phyloP scores from a whole-genome alignment of 1,140 invertebrate species.

The Oryctes rhinoceros region DNA sequence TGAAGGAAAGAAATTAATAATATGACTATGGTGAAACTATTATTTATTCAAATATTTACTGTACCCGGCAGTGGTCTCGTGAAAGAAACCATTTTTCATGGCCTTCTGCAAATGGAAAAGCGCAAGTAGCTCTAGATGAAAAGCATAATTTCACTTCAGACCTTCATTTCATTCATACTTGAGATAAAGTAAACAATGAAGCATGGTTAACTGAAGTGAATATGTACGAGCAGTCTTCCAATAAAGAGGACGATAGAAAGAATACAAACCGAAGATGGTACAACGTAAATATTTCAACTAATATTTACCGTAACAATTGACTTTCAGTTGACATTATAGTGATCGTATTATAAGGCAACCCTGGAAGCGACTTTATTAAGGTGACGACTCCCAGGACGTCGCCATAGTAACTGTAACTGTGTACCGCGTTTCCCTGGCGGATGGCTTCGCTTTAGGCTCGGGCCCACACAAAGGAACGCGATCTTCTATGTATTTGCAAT shows the following conservation, averaged over 20 bases:
- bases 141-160: too few relatives aligned
- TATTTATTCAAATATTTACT: too few relatives aligned
- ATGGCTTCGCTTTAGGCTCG: constrained; percentile 27
- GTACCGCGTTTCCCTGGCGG: constrained; percentile 15
- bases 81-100: too few relatives aligned
- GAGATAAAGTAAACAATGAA: too few relatives aligned
- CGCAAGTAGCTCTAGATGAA: too few relatives aligned
- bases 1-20: too few relatives aligned
- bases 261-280: not conserved
- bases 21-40: too few relatives aligned
- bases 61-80: too few relatives aligned
- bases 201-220: too few relatives aligned
- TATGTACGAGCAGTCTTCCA: not conserved
- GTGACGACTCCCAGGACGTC: constrained; percentile 35
- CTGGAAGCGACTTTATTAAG: constrained; percentile 37
- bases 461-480: constrained; percentile 17
- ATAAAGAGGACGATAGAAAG: not conserved
- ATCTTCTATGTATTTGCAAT: constrained; percentile 28
- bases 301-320: constrained; percentile 36
- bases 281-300: constrained; percentile 29
- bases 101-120: too few relatives aligned
- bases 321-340: constrained; percentile 36
- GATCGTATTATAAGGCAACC: constrained; percentile 20
- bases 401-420: constrained; percentile 33
- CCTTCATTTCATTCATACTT: too few relatives aligned